Base-by-base conservation (phyloP, 1,140 invertebrate species). In the Drosophila lini region DNA sequence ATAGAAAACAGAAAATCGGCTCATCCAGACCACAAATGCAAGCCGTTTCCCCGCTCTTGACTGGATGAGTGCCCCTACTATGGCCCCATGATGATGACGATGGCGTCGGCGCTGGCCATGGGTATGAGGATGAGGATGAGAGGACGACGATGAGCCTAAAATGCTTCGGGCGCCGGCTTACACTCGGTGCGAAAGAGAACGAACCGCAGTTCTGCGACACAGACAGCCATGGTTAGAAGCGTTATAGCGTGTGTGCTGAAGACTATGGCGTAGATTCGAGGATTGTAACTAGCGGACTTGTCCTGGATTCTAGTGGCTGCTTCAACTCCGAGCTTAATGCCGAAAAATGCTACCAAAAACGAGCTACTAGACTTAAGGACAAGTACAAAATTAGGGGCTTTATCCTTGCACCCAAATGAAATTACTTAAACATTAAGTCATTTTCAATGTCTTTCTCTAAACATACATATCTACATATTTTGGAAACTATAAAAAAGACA, bases 1-100 rank as follows among this genome's bases (percentile, higher is more conserved):
- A 77, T 77, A 77, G 74, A 77, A 77, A 77, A 77, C 74, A 79
- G 79, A 69, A 85, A 85, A 85, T 88, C 82, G 82, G 81, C 67
- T 82, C 75, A 76, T 85, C 63, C 75, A 78, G 67, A 59, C 82
- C 78, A 74, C 78, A 85, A 83, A 64, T 67, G 70, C 70, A 78
- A 60, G 44, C 38, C 61, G 60, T 75, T 74, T 64, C 69, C 47
- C 82, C 52, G 52, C 68, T 84, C 81, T 84, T 84, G 82, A 84
- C 78, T 81, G 63, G 48, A 59, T 74, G 82, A 86, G 74, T 74
- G 74, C 63, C 56, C 56, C 50, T 38, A 74, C 50, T 62, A 74
- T 44, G 68, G 42, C 16, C 52, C 48, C 48, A 53, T 53, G 50
- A 53, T 53, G 50, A 67, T 48, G 41, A 47, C 41, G 41, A 42